A percentile compares a stretch with the other conserved stretches of the same genome.
Evolutionary conservation across 2,888 invertebrate species (phyloP).

Genomic region (Heterodera filipjevi): DNA sequence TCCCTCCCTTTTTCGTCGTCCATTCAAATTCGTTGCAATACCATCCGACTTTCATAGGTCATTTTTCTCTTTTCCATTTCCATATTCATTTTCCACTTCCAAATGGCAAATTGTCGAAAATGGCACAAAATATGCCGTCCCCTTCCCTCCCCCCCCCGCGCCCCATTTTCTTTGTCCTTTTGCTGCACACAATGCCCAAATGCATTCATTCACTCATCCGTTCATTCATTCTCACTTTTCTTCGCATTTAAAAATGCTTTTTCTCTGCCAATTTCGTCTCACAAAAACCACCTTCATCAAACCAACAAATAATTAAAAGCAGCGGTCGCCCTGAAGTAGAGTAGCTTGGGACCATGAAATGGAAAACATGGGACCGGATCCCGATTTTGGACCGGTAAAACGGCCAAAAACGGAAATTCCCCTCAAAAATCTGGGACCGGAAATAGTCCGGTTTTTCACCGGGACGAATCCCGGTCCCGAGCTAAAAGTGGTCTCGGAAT

Average conservation of each 20-base stretch:
- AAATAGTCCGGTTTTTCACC: too few species aligned
- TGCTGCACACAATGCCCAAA: not conserved
- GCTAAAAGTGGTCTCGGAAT: too few species aligned
- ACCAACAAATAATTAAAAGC: too few species aligned
- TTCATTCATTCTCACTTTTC: not conserved
- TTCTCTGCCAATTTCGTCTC: slow-evolving; percentile 4
- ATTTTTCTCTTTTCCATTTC: not conserved
- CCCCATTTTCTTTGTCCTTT: not conserved
- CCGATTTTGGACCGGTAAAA: too few species aligned
- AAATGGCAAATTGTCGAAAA: not conserved
- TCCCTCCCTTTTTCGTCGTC: not conserved
- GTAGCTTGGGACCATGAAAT: too few species aligned
- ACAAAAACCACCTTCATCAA: not conserved
- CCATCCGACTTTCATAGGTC: not conserved
- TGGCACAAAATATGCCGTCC: too few species aligned
- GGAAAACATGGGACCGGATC: too few species aligned
- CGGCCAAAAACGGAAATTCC: too few species aligned
- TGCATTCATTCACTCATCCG: not conserved
- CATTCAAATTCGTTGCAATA: slow-evolving; percentile 1
- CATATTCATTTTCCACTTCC: not conserved
- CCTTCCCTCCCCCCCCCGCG: too few species aligned
- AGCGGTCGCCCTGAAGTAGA: not conserved
- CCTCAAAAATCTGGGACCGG: too few species aligned
- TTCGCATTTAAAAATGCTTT: not conserved
- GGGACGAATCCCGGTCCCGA: too few species aligned